phyloP scores from a whole-genome alignment of 2,797 vertebrate species.

The Lophotriccus pileatus region DNA sequence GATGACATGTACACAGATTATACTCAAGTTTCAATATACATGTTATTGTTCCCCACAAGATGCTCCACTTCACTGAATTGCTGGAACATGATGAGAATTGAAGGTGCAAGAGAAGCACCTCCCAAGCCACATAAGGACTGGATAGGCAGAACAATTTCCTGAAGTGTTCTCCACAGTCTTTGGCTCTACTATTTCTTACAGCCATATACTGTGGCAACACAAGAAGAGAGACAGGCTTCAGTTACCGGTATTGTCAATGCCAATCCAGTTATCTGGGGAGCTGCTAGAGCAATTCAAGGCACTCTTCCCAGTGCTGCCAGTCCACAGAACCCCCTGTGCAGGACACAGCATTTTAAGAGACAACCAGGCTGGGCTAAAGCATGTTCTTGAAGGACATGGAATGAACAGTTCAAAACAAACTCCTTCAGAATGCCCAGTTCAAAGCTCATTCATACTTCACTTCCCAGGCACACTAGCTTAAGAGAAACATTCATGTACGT shows the following conservation, averaged over 20 bases:
- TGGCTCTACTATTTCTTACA: constrained; percentile 12
- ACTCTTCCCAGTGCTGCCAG: constrained; percentile 46
- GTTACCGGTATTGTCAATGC: neutral
- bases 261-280: constrained; percentile 37
- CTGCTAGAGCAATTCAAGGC: constrained; percentile 58
- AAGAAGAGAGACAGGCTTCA: neutral
- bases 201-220: constrained; percentile 18
- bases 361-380: neutral
- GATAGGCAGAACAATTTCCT: neutral
- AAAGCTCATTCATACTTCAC: neutral
- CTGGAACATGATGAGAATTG: constrained; percentile 5
- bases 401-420: neutral
- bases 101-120: constrained; percentile 13
- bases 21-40: constrained; percentile 52
- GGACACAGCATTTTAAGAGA: neutral
- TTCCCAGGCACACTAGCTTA: neutral
- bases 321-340: neutral
- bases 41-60: constrained; percentile 33
- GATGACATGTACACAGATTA: constrained; percentile 51
- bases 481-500: neutral
- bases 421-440: neutral
- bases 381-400: neutral
- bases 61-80: constrained; percentile 14
- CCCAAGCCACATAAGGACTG: neutral
- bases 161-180: neutral